Base-by-base conservation (phyloP, 2,113 vertebrate species). In the Picathartes gymnocephalus region DNA sequence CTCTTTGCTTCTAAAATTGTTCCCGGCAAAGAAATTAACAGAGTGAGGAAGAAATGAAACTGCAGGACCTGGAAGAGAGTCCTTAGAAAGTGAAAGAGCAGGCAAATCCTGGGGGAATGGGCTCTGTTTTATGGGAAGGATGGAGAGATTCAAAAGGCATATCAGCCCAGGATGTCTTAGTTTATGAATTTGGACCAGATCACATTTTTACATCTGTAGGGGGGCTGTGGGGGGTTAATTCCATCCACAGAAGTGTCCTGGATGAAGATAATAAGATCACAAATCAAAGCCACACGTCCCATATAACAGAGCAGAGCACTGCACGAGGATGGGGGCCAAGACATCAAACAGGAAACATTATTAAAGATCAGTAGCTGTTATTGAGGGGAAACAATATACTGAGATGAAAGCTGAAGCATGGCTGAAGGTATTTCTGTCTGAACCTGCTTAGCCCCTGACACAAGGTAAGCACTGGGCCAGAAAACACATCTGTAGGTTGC, bases 251-350 rank as follows among this genome's bases (percentile, higher is more conserved):
- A 91, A 89, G 37, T 45, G 35, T 90, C 77, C 87, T 88, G 93
- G 76, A 92, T 62, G 56, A 51, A 93, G 87, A 92, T 92, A 72
- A 87, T 66, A 95, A 85, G 37, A 81, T 31, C 60, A 77, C 83
- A 84, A 95, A 96, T 92, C 83, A 92, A 97, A 92, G 71, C 77
- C 80, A 89, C 79, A 71, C 77, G 78, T 94, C 81, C 57, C 37
- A 30, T 92, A 40, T 85, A 78, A 80, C 30, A 62, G 45, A 91
- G 84, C 42, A 81, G 77, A 90, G 56, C 28, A 17, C 65, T 65
- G 81, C 28, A 15, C 0, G 1, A 88, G 65, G 71, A 88, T 53
- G 72, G 72, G 56, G 88, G 76, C 76, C 78, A 93, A 92, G 78
- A 82, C 86, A 92, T 90, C 93, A 93, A 93, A 89, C 82, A 91